Evolutionary conservation across 1,140 invertebrate genomes (phyloP), one percentile per base, ranked within the genome.

Genomic region (Drosophila parabipectinata): DNA sequence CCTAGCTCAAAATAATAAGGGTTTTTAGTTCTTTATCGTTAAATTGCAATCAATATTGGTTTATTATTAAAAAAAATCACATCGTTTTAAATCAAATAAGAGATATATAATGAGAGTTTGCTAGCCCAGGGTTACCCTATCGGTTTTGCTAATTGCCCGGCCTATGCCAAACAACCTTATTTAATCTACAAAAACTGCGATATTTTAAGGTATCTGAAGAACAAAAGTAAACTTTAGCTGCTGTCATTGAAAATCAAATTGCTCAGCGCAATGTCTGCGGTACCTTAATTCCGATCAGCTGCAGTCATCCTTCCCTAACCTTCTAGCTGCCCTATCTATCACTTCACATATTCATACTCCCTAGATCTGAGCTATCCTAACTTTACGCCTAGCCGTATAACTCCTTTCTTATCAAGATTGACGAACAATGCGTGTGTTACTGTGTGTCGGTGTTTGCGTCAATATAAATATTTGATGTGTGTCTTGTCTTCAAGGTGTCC

Each of bases 11-110:
- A 64, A 18, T 62, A 71, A 32, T 51, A 32, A 51, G 57, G 28
- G 62, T 50, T 62, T 67, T 7, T 10, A n/a, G 45, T 45, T 52
- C 60, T 39, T 59, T 60, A 44, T 37, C 57, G 26, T 55, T 30
- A 47, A 67, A 58, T 57, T 63, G 55, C 28, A 26, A 63, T 60
- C 60, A 57, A 54, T 52, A 61, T 26, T 66, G 6, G 39, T 66
- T 64, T 73, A 64, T 73, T 68, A 61, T 63, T 66, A 32, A 61
- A 75, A 79, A 87, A 87, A 87, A 83, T 87, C 82, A 87, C 88
- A 53, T 88, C 58, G 83, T 73, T 76, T 51, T 28, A 79, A 79
- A 79, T 56, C 44, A 84, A 79, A 67, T 60, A 66, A 72, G 45
- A 60, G 79, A 57, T 34, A 54, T 73, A 61, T 66, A 81, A 66